These are phyloP conservation scores for Caenorhabditis remanei DNA, from an alignment of 1,140 invertebrate genomes.

Conservation along the genomic window DNA sequence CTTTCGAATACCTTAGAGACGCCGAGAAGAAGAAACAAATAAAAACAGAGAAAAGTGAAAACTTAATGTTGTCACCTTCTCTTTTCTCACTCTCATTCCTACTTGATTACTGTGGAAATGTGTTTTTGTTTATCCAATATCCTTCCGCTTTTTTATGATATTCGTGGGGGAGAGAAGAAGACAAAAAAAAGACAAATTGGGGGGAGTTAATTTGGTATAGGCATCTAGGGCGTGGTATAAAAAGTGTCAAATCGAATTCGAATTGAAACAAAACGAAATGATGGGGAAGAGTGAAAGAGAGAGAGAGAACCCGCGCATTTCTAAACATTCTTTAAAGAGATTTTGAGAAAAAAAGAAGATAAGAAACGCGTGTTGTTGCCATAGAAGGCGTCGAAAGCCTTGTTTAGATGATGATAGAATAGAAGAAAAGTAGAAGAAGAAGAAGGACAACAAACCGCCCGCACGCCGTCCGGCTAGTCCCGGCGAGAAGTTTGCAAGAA, in stretches of 20 bases:
- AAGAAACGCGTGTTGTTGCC: constrained; percentile 38
- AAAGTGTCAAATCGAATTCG: constrained; percentile 51
- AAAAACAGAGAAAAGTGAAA: not conserved
- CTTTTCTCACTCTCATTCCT: not conserved
- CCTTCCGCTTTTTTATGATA: not conserved
- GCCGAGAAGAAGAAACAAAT: not conserved
- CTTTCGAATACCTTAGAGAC: constrained; percentile 4
- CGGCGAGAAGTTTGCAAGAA: constrained; percentile 14
- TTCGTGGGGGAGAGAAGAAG: not conserved
- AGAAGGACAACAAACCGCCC: constrained; percentile 27
- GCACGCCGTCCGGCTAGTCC: not conserved
- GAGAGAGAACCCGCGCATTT: not conserved
- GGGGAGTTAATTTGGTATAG: constrained; percentile 3
- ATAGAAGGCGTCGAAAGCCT: constrained; percentile 56
- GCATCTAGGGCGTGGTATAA: constrained; percentile 28
- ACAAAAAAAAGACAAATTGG: not conserved
- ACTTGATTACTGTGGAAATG: constrained; percentile 8
- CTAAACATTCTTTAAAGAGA: not conserved
- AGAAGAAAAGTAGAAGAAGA: not conserved
- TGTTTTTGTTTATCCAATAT: not conserved
- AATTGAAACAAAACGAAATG: constrained; percentile 47
- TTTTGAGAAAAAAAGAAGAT: constrained; percentile 47
- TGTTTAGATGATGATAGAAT: constrained; percentile 46
- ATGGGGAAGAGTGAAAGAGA: not conserved
- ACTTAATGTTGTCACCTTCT: not conserved